phyloP scores from a whole-genome alignment of 2,113 vertebrate genomes.

The Campylomormyrus numenius region DNA sequence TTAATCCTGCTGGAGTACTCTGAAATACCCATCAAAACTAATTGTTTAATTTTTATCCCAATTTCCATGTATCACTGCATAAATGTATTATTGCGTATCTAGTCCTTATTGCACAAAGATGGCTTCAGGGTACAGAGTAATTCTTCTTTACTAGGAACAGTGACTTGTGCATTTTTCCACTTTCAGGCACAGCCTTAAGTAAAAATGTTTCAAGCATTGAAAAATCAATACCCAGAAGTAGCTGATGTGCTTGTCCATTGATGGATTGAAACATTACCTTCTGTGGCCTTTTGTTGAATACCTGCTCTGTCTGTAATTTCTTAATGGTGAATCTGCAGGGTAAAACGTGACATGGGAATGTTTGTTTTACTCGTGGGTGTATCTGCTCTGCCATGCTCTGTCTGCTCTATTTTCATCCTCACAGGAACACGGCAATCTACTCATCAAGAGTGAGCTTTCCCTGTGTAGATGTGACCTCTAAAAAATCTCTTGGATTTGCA shows the following conservation, averaged over 20 bases:
- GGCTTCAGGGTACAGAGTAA: not conserved
- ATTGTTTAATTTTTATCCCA: not conserved
- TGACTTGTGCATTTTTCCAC: not conserved
- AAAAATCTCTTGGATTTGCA: not conserved
- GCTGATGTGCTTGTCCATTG: not conserved
- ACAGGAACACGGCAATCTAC: not conserved
- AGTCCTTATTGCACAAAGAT: not conserved
- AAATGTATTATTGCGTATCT: not conserved
- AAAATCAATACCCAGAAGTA: not conserved
- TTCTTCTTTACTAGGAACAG: not conserved
- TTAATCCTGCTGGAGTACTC: not conserved
- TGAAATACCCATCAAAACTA: not conserved
- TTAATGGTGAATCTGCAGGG: not conserved
- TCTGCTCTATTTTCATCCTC: not conserved
- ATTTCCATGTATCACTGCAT: not conserved
- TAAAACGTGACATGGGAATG: not conserved
- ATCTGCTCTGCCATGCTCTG: not conserved
- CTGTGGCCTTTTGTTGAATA: not conserved
- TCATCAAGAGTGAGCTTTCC: not conserved
- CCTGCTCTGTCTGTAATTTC: not conserved
- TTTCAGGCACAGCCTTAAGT: not conserved
- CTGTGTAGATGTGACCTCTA: not conserved
- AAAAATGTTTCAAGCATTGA: not conserved
- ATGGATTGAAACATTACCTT: not conserved
- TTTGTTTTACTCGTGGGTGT: not conserved